phyloP scores from a whole-genome alignment of 2,113 vertebrate species.

The Indicator maculatus region DNA sequence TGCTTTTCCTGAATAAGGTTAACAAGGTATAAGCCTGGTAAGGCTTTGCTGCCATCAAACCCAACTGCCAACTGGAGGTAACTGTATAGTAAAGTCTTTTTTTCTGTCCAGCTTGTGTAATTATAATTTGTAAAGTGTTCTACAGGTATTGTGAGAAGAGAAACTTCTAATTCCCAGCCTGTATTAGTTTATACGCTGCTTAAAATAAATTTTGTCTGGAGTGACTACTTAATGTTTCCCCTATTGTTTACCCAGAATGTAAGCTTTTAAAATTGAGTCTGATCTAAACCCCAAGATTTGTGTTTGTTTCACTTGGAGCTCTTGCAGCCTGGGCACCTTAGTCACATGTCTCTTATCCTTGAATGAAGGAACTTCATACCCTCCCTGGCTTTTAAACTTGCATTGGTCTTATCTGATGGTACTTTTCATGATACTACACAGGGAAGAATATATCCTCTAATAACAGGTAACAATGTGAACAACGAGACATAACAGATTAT shows the following conservation, averaged over 20 bases:
- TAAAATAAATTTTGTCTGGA: background rate
- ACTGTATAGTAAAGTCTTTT: background rate
- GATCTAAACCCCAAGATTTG: background rate
- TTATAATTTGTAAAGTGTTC: background rate
- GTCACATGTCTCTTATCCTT: background rate
- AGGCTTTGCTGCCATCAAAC: background rate
- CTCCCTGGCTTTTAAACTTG: background rate
- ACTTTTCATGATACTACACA: background rate
- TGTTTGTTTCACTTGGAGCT: fast-evolving
- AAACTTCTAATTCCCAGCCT: background rate
- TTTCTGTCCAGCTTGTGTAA: background rate
- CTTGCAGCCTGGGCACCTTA: background rate
- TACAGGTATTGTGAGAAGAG: background rate
- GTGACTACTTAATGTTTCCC: background rate
- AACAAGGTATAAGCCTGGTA: background rate
- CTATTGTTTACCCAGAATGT: background rate
- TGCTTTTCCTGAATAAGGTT: background rate
- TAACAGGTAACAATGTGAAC: background rate
- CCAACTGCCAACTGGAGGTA: background rate
- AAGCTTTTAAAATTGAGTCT: background rate
- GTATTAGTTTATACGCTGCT: background rate
- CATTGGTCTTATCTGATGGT: background rate
- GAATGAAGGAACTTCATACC: background rate
- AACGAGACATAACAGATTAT: background rate
- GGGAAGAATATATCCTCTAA: background rate